A percentile compares a stretch with the other conserved stretches of the same genome.
Conservation (phyloP, 1,140 invertebrate species). For the Condylostylus longicornis region DNA sequence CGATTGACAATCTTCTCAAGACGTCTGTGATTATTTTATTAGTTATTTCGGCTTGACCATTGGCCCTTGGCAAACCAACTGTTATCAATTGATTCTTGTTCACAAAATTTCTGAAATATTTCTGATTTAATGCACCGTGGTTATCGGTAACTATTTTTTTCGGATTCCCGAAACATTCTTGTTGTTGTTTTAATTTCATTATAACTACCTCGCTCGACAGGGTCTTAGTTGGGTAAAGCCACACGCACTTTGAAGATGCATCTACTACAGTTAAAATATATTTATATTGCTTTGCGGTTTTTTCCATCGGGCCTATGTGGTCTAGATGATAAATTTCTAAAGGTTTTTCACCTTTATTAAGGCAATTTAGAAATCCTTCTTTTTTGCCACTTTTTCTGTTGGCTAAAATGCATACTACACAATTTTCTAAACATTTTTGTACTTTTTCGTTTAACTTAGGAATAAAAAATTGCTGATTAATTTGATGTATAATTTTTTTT, state of each 20-base stretch:
- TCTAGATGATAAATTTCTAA: conserved; percentile 11
- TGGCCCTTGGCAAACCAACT: too few relatives aligned
- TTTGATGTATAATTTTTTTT: conserved; percentile 3
- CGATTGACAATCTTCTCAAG: too few relatives aligned
- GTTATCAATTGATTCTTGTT: too few relatives aligned
- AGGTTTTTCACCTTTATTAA: conserved; percentile 12
- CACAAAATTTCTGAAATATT: conserved; percentile 21
- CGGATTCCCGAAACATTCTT: too few relatives aligned
- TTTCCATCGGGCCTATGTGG: conserved; percentile 16
- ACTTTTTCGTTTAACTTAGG: conserved; percentile 14
- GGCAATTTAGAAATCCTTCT: conserved; percentile 23
- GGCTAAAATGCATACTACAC: conserved; percentile 19
- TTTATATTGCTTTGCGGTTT: conserved; percentile 26
- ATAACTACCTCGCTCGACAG: background rate
- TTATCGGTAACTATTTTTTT: too few relatives aligned
- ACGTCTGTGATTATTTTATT: too few relatives aligned
- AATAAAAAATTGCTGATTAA: conserved; percentile 5
- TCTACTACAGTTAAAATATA: conserved; percentile 28
- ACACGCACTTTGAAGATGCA: conserved; percentile 29
- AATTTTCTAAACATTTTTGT: conserved; percentile 16
- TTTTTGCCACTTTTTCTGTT: conserved; percentile 24
- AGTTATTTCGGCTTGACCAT: too few relatives aligned
- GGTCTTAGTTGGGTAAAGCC: conserved; percentile 1
- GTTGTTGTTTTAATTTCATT: conserved; percentile 8
- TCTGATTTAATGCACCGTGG: too few relatives aligned